phyloP scores from a whole-genome alignment of 2,113 vertebrate genomes.

The Himantopus leucocephalus region DNA sequence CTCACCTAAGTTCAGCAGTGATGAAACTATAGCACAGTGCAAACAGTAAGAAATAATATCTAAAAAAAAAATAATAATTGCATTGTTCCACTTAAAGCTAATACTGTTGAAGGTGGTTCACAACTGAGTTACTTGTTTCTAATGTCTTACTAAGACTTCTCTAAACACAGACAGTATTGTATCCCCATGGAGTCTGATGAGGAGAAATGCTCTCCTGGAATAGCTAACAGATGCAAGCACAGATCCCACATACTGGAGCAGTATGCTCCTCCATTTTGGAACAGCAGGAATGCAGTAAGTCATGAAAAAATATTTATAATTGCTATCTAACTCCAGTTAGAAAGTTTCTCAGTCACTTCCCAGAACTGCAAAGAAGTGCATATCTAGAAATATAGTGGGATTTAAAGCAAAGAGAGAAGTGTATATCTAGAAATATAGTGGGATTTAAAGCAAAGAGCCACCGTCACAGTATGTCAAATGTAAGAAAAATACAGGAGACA shows the following conservation, averaged over 20 bases:
- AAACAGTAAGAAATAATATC: not conserved
- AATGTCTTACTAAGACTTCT: not conserved
- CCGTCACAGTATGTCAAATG: not conserved
- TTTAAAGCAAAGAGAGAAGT: not conserved
- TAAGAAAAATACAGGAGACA: conserved; percentile 39
- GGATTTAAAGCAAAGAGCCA: not conserved
- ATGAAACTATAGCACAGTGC: not conserved
- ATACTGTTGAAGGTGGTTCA: not conserved
- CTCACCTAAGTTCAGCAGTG: not conserved
- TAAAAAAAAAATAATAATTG: not conserved
- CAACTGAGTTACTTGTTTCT: not conserved
- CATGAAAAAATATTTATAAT: not conserved
- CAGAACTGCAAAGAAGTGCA: not conserved
- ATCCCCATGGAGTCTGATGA: not conserved
- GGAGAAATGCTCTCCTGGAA: not conserved
- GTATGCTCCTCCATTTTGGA: not conserved
- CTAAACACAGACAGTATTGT: not conserved
- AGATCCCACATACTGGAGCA: not conserved
- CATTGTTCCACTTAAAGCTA: not conserved
- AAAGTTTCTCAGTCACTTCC: not conserved
- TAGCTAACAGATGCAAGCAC: not conserved
- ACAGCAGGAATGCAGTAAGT: not conserved
- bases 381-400: not conserved
- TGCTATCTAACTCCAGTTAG: not conserved
- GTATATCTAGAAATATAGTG: not conserved